Percentiles rank a stretch among this genome's conserved stretches.
Conservation (phyloP, 2,888 invertebrate genomes). For the Zygogramma bicolorata region DNA sequence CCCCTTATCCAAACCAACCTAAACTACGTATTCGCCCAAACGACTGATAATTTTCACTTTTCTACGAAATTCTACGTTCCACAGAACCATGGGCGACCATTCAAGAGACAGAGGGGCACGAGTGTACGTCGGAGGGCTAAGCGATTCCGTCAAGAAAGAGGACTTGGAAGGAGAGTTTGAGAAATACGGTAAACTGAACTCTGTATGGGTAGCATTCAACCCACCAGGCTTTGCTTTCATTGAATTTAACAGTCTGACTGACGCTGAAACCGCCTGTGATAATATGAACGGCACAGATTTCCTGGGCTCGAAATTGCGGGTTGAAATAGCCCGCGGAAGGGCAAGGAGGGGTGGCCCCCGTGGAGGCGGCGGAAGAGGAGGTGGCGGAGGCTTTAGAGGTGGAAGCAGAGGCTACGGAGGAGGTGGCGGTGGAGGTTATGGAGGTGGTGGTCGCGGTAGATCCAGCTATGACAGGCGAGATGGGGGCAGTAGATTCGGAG, state of each 20-base stretch:
- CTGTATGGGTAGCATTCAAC: conserved; percentile 94
- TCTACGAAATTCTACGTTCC: conserved; percentile 64
- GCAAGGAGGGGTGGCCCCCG: conserved; percentile 75
- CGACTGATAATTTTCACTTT: conserved; percentile 55
- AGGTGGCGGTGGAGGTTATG: conserved; percentile 48
- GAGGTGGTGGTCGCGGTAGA: conserved; percentile 63
- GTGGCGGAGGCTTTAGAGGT: conserved; percentile 61
- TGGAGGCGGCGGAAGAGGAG: conserved; percentile 71
- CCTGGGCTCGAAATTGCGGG: conserved; percentile 87
- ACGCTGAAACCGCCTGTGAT: conserved; percentile 91
- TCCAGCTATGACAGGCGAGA: conserved; percentile 45
- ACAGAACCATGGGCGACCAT: conserved; percentile 63
- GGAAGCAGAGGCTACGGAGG: conserved; percentile 51
- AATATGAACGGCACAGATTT: conserved; percentile 90
- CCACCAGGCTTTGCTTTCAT: conserved; percentile 96
- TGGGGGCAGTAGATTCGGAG: conserved; percentile 48
- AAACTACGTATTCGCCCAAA: conserved; percentile 65
- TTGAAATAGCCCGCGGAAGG: conserved; percentile 88
- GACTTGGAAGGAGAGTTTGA: conserved; percentile 92
- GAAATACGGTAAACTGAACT: conserved; percentile 91
- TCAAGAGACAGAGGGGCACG: conserved; percentile 72
- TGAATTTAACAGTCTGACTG: conserved; percentile 89
- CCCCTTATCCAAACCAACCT: conserved; percentile 53
- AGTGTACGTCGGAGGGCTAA: conserved; percentile 91
- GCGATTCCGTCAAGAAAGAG: conserved; percentile 91